Evolutionary conservation across 2,113 vertebrate species (phyloP).

Genomic region (Perognathus longimembris): DNA sequence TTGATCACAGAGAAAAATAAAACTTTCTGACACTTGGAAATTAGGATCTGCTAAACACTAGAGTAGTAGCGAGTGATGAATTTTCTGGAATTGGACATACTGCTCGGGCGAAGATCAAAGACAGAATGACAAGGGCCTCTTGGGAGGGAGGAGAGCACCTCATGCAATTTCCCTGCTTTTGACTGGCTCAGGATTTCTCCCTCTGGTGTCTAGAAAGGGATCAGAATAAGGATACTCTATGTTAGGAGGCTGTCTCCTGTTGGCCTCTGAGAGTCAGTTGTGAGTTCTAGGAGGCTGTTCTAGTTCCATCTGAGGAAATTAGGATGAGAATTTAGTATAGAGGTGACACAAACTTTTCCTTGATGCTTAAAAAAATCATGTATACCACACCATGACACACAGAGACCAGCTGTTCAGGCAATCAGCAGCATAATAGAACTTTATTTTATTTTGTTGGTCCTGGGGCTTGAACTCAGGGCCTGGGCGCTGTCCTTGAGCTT

Average conservation of each 20-base stretch:
- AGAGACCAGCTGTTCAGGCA: not conserved
- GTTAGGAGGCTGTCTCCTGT: not conserved
- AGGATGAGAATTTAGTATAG: not conserved
- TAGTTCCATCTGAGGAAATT: conserved; percentile 21
- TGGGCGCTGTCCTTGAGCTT: no score
- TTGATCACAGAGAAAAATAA: not conserved
- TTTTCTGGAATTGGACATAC: not conserved
- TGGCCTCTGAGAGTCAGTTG: not conserved
- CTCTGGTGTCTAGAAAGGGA: not conserved
- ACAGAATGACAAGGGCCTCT: not conserved
- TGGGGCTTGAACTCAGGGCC: no score
- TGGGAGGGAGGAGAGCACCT: not conserved
- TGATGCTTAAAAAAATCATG: conserved; percentile 26
- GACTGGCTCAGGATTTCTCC: not conserved
- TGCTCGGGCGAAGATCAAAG: not conserved
- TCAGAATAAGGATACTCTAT: not conserved
- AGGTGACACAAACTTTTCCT: not conserved
- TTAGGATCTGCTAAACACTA: conserved; percentile 13
- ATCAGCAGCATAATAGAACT: not conserved
- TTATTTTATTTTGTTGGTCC: not conserved
- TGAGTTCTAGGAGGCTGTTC: not conserved
- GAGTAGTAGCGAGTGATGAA: not conserved
- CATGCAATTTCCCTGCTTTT: not conserved
- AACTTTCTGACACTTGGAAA: conserved; percentile 18
- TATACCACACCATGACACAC: not conserved